phyloP scores from a whole-genome alignment of 2,797 vertebrate genomes.

The Catharus ustulatus region DNA sequence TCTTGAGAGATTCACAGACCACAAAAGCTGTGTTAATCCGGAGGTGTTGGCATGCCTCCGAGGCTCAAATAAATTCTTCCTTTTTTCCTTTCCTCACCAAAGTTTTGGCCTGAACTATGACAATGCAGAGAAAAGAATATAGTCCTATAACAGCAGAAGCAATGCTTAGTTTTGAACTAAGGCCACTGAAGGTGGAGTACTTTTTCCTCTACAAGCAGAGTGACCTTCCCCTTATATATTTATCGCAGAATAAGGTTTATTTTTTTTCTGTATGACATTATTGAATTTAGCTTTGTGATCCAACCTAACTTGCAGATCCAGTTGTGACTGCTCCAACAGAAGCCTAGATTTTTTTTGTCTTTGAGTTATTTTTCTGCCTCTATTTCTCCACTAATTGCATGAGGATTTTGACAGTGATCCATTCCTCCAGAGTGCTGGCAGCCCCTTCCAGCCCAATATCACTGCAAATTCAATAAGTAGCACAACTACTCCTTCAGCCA shows the following conservation, averaged over 20 bases:
- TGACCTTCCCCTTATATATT: neutral
- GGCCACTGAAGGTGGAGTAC: neutral
- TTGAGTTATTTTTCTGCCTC: neutral
- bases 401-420: slow-evolving; percentile 38
- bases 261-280: neutral
- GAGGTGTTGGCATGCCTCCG: neutral
- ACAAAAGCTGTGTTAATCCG: neutral
- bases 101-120: neutral
- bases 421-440: neutral
- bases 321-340: neutral
- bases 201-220: neutral
- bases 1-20: neutral
- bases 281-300: neutral
- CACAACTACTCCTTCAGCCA: neutral
- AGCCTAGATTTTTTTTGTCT: neutral
- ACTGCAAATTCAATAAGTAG: neutral
- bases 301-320: neutral
- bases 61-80: neutral
- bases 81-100: neutral
- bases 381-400: neutral
- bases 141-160: neutral
- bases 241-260: neutral
- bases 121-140: neutral
- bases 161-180: neutral
- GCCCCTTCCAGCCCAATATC: neutral